Conservation (phyloP, 2,888 invertebrate genomes). For the Luperina testacea region DNA sequence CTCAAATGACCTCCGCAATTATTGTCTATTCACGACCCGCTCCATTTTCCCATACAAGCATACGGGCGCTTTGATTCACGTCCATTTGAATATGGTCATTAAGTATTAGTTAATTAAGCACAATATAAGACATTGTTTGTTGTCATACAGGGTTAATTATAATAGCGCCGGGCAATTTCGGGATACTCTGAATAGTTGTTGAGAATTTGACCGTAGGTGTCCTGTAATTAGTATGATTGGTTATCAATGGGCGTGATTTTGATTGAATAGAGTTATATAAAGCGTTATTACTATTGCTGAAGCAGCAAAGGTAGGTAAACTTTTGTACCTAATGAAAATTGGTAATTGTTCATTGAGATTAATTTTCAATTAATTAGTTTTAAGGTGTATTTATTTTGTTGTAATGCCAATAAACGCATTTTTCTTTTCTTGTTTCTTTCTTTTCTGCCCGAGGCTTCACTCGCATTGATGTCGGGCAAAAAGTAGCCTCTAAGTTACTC, state of each 20-base stretch:
- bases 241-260: slow-evolving; percentile 23
- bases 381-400: too few species aligned
- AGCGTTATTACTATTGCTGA: neutral
- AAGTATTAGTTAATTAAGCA: slow-evolving; percentile 87
- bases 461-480: too few species aligned
- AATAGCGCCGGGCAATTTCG: slow-evolving; percentile 53
- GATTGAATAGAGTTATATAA: neutral
- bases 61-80: slow-evolving; percentile 89
- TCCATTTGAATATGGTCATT: slow-evolving; percentile 85
- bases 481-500: too few species aligned
- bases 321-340: neutral
- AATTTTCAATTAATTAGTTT: neutral
- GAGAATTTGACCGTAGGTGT: slow-evolving; percentile 67
- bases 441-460: too few species aligned
- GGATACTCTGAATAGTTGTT: slow-evolving; percentile 45
- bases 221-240: slow-evolving; percentile 65
- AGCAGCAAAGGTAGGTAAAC: neutral
- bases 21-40: slow-evolving; percentile 83
- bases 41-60: slow-evolving; percentile 87
- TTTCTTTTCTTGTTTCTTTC: too few species aligned
- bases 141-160: slow-evolving; percentile 66
- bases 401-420: too few species aligned
- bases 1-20: slow-evolving; percentile 89
- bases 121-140: slow-evolving; percentile 74
- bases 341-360: neutral